Percentiles rank a stretch among this genome's conserved stretches.
These are phyloP conservation scores for Bombus soroeensis DNA, from an alignment of 1,140 invertebrate species.

Conservation along the genomic window DNA sequence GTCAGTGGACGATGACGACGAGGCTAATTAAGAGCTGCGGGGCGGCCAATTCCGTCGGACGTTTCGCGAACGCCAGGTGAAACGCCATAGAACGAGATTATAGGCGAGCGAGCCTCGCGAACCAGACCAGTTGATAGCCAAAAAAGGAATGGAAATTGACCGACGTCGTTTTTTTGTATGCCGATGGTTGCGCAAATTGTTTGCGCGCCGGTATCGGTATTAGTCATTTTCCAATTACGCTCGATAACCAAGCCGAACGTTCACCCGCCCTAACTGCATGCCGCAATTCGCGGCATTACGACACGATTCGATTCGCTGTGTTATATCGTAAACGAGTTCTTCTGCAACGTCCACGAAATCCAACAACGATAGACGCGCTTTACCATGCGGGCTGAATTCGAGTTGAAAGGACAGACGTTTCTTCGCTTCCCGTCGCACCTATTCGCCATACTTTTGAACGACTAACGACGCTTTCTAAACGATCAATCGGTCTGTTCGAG, in stretches of 20 bases:
- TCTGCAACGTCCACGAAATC: slow-evolving; percentile 24
- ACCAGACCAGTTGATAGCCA: slow-evolving; percentile 35
- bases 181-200: slow-evolving; percentile 39
- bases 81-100: slow-evolving; percentile 13
- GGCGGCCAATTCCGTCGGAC: neutral
- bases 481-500: neutral
- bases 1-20: slow-evolving; percentile 14
- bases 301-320: neutral
- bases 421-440: neutral
- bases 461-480: neutral
- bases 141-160: slow-evolving; percentile 48
- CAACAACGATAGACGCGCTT: neutral
- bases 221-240: slow-evolving; percentile 53
- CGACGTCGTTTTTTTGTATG: slow-evolving; percentile 24
- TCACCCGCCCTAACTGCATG: neutral
- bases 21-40: neutral
- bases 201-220: slow-evolving; percentile 26
- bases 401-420: neutral
- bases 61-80: slow-evolving; percentile 17
- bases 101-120: neutral
- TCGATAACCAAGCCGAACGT: slow-evolving; percentile 1
- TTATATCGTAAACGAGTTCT: neutral
- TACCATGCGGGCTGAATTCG: neutral
- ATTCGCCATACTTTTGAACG: neutral
- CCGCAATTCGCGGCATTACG: slow-evolving; percentile 18